A percentile compares a stretch with the other conserved stretches of the same genome.
Evolutionary conservation across 2,113 vertebrate genomes (phyloP).

Genomic region (Lanius collurio): DNA sequence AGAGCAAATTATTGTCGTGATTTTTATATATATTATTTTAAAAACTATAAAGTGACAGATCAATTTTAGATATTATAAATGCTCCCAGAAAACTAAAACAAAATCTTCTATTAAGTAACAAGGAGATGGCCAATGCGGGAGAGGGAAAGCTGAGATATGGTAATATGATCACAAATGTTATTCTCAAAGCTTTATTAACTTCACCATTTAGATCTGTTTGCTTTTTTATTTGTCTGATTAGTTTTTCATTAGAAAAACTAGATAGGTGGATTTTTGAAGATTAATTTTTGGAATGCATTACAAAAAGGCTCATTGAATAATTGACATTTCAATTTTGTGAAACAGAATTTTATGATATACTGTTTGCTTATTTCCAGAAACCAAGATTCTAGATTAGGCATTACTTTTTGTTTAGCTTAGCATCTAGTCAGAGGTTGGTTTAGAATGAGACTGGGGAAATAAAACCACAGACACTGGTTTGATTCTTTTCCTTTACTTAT

Average conservation of each 20-base stretch:
- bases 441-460: background rate
- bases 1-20: background rate
- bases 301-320: background rate
- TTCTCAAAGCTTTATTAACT: background rate
- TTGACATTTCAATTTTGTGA: background rate
- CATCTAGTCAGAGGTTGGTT: background rate
- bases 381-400: background rate
- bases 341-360: background rate
- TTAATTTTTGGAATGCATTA: background rate
- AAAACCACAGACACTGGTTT: background rate
- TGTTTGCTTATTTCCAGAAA: background rate
- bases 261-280: background rate
- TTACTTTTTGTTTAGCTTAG: background rate
- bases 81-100: background rate
- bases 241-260: constrained; percentile 3
- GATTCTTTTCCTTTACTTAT: background rate
- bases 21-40: background rate
- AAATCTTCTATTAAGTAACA: background rate
- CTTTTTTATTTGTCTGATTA: constrained; percentile 18
- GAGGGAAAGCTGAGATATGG: background rate
- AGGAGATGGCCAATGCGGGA: background rate
- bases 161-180: background rate
- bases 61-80: background rate
- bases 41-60: background rate
- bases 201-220: constrained; percentile 3